These are phyloP conservation scores for Ictidomys tridecemlineatus DNA, from an alignment of 2,113 vertebrate species.

Conservation along the genomic window DNA sequence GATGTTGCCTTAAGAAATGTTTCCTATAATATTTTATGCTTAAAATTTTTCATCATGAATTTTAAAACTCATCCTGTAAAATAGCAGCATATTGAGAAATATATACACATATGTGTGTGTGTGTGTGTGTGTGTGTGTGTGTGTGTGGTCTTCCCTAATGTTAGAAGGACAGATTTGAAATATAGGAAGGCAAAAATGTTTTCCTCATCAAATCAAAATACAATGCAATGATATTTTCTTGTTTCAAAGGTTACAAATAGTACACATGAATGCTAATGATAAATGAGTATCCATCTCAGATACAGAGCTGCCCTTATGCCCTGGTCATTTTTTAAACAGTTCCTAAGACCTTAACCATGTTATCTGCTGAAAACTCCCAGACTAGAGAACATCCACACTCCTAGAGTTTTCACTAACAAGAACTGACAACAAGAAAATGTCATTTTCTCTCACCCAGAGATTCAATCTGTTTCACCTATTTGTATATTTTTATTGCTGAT, in stretches of 20 bases:
- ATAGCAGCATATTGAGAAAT: not conserved
- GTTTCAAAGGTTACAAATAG: not conserved
- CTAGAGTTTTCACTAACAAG: not conserved
- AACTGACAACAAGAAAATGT: not conserved
- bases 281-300: not conserved
- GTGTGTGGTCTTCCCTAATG: not conserved
- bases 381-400: not conserved
- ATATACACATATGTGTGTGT: no score
- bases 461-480: not conserved
- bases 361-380: not conserved
- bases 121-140: no score
- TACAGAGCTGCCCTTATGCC: not conserved
- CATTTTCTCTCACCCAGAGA: not conserved
- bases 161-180: slow-evolving; percentile 39
- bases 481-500: not conserved
- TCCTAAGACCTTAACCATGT: not conserved
- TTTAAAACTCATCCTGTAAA: slow-evolving; percentile 2
- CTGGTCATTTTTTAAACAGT: not conserved
- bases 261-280: not conserved
- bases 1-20: not conserved
- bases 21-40: not conserved
- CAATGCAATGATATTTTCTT: not conserved
- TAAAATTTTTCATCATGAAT: not conserved
- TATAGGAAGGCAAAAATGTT: not conserved
- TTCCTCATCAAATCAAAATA: not conserved